Conservation (phyloP, 2,113 vertebrate species). For the Maccullochella peelii region DNA sequence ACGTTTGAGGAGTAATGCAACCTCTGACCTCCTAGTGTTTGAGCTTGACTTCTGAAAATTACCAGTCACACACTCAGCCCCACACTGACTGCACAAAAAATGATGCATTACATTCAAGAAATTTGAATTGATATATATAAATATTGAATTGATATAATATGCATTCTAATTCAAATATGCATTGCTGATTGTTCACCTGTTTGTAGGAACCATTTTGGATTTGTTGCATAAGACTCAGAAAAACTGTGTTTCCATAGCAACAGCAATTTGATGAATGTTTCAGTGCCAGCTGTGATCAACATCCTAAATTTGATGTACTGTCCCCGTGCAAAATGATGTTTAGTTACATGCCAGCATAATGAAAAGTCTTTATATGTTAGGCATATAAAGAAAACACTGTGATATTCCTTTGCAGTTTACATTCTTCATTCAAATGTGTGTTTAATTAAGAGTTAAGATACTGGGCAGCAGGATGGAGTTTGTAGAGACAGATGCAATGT, state of each 20-base stretch:
- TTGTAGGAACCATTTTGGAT: slow-evolving; percentile 52
- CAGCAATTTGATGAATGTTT: slow-evolving; percentile 62
- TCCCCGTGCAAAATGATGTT: slow-evolving; percentile 17
- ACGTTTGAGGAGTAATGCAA: neutral
- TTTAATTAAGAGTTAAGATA: neutral
- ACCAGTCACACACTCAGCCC: neutral
- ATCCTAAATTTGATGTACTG: slow-evolving; percentile 49
- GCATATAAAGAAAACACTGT: neutral
- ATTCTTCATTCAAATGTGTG: slow-evolving; percentile 1
- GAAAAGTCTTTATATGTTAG: neutral
- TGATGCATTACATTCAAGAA: neutral
- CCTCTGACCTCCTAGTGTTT: neutral
- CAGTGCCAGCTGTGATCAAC: slow-evolving; percentile 45
- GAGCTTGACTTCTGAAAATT: neutral
- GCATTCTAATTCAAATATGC: neutral
- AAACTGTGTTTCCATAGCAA: slow-evolving; percentile 74
- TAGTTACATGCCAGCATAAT: slow-evolving; percentile 16
- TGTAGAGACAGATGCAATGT: slow-evolving; percentile 5
- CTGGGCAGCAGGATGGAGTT: neutral
- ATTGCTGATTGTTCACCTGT: slow-evolving; percentile 47
- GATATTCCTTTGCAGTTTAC: neutral
- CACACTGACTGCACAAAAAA: neutral
- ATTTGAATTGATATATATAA: neutral
- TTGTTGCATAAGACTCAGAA: slow-evolving; percentile 56
- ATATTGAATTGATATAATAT: neutral